Conservation (phyloP, 2,113 vertebrate genomes). For the Scomber japonicus region DNA sequence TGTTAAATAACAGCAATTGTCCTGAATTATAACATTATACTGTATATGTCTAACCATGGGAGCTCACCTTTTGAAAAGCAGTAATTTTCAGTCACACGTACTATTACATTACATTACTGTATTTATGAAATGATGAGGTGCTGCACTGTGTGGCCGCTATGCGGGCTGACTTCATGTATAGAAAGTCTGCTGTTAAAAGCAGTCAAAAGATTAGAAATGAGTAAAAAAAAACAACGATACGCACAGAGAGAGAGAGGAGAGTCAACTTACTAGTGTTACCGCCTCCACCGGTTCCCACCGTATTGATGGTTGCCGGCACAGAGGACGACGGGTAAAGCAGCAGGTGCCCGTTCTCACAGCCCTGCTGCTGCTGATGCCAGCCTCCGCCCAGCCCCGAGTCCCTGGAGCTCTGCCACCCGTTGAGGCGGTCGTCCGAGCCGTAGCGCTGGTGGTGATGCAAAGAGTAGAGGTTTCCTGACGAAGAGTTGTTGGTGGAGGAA, state of each 20-base stretch:
- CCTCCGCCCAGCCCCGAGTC: slow-evolving; percentile 91
- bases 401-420: slow-evolving; percentile 96
- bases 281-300: slow-evolving; percentile 91
- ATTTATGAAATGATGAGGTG: no score
- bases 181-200: no score
- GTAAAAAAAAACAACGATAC: not conserved
- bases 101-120: no score
- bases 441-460: slow-evolving; percentile 95
- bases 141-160: not conserved
- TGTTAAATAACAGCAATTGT: no score
- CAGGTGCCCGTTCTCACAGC: slow-evolving; percentile 95
- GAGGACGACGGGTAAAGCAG: slow-evolving; percentile 96
- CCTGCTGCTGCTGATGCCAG: slow-evolving; percentile 87
- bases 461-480: slow-evolving; percentile 88
- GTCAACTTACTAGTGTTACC: slow-evolving; percentile 91
- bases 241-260: not conserved
- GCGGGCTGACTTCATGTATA: not conserved
- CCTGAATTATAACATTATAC: no score
- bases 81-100: no score
- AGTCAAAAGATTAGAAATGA: no score
- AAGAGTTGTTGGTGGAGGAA: slow-evolving; percentile 73
- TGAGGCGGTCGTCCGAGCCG: slow-evolving; percentile 96
- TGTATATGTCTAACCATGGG: no score
- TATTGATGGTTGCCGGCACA: slow-evolving; percentile 95
- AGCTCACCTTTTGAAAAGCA: no score